A percentile compares a stretch with the other conserved stretches of the same genome.
Evolutionary conservation across 2,797 vertebrate species (phyloP).

Genomic region (Apogon talboti): DNA sequence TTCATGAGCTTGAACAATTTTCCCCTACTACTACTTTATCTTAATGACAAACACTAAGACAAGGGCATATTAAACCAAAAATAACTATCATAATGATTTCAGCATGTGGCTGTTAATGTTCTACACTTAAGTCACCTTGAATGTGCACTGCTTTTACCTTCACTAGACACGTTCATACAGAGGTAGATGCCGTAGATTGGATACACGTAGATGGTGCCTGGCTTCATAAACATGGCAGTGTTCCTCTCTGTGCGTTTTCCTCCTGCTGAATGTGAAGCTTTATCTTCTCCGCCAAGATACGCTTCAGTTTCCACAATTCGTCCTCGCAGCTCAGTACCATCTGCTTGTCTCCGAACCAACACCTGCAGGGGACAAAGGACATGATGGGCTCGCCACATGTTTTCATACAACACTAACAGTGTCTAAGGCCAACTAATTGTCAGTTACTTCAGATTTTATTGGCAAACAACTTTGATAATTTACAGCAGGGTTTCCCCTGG

Average conservation of each 20-base stretch:
- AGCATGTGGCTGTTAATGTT: constrained; percentile 4
- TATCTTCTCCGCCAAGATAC: constrained; percentile 93
- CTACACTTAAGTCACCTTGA: background rate
- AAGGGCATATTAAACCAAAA: constrained; percentile 21
- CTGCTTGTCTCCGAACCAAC: constrained; percentile 86
- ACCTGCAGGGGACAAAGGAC: constrained; percentile 78
- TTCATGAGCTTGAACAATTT: no score
- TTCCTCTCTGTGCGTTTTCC: constrained; percentile 92
- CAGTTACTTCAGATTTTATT: no score
- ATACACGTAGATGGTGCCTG: constrained; percentile 95
- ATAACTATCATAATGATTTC: background rate
- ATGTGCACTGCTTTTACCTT: constrained; percentile 78
- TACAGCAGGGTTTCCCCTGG: no score
- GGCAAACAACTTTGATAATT: no score
- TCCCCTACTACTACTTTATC: background rate
- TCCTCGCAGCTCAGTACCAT: constrained; percentile 89
- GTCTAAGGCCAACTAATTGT: background rate
- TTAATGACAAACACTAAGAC: constrained; percentile 23
- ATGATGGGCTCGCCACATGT: background rate
- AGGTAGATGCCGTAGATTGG: constrained; percentile 95
- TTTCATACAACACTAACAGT: constrained; percentile 11
- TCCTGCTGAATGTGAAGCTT: constrained; percentile 93
- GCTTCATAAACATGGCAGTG: constrained; percentile 95
- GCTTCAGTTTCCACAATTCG: constrained; percentile 95
- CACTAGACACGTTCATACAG: constrained; percentile 95